These are phyloP conservation scores for Rhopalosiphum maidis DNA, from an alignment of 1,140 invertebrate genomes.

Conservation along the genomic window DNA sequence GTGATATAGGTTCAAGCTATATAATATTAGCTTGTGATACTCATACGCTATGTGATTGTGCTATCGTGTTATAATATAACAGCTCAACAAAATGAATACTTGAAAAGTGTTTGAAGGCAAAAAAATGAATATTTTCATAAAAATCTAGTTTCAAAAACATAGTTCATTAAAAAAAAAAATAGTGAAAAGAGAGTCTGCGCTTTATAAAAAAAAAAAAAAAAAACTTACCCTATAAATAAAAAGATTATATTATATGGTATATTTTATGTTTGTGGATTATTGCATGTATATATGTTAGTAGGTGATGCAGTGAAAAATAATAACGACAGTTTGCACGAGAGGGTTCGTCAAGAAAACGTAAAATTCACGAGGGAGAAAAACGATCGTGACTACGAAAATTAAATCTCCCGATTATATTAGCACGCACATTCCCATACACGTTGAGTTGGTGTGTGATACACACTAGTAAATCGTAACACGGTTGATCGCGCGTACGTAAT, in stretches of 20 bases:
- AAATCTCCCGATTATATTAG: not conserved
- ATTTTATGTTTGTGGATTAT: not conserved
- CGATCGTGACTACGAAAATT: conserved; percentile 7
- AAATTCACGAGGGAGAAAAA: not conserved
- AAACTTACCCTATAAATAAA: not conserved
- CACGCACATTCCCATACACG: not conserved
- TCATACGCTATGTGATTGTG: no score
- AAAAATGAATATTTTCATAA: not conserved
- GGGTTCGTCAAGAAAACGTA: not conserved
- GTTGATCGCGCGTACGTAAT: not conserved
- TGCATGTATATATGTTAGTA: not conserved
- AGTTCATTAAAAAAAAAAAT: not conserved
- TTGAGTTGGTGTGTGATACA: not conserved
- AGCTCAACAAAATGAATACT: no score
- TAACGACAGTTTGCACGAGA: not conserved
- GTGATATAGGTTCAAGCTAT: no score
- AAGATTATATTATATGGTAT: conserved; percentile 2
- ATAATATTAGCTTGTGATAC: no score
- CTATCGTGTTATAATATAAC: no score
- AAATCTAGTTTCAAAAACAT: not conserved
- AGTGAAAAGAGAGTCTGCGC: not conserved
- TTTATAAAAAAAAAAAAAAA: not conserved
- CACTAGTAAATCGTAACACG: not conserved
- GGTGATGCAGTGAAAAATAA: not conserved
- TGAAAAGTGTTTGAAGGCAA: not conserved